Percentiles rank a stretch among this genome's conserved stretches.
These are phyloP conservation scores for Ephydatia muelleri DNA, from an alignment of 37 sponge, comb jelly and placozoan genomes.

Conservation along the genomic window DNA sequence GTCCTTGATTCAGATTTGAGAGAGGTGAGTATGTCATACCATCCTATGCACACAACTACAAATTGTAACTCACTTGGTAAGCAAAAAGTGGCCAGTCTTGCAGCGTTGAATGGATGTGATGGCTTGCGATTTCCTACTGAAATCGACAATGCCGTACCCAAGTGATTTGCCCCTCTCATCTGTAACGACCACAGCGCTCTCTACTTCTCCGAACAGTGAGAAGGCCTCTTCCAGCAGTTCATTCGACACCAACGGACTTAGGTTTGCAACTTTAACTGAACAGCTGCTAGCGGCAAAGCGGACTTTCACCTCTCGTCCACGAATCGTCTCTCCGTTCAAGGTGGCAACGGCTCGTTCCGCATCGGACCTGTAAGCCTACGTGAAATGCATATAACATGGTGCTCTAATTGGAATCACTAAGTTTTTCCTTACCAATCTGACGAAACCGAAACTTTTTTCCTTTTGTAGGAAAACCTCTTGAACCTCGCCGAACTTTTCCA, in stretches of 20 bases:
- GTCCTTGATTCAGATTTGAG: slow-evolving; percentile 32
- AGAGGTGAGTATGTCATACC: background rate
- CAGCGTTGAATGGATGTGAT: slow-evolving; percentile 63
- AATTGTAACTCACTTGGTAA: slow-evolving; percentile 62
- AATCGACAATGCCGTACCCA: slow-evolving; percentile 87
- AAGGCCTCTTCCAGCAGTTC: slow-evolving; percentile 89
- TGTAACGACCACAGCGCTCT: slow-evolving; percentile 76
- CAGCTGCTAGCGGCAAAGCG: slow-evolving; percentile 84
- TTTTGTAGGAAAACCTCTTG: slow-evolving; percentile 70
- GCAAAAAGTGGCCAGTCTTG: slow-evolving; percentile 53
- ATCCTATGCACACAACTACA: background rate
- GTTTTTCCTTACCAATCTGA: background rate
- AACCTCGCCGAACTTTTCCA: slow-evolving; percentile 76
- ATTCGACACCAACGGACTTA: slow-evolving; percentile 76
- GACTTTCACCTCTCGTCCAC: slow-evolving; percentile 78
- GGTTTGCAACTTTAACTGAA: slow-evolving; percentile 79
- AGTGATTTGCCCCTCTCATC: slow-evolving; percentile 87
- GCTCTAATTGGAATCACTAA: background rate
- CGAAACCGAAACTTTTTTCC: slow-evolving; percentile 90
- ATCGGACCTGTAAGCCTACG: slow-evolving; percentile 63
- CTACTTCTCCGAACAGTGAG: slow-evolving; percentile 86
- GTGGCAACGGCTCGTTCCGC: slow-evolving; percentile 78
- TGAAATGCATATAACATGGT: background rate
- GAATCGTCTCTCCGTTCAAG: slow-evolving; percentile 60
- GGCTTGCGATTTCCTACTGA: slow-evolving; percentile 68